Percentiles rank a stretch among this genome's conserved stretches.
phyloP scores from a whole-genome alignment of 2,113 vertebrate species.

The Hemibagrus wyckioides region DNA sequence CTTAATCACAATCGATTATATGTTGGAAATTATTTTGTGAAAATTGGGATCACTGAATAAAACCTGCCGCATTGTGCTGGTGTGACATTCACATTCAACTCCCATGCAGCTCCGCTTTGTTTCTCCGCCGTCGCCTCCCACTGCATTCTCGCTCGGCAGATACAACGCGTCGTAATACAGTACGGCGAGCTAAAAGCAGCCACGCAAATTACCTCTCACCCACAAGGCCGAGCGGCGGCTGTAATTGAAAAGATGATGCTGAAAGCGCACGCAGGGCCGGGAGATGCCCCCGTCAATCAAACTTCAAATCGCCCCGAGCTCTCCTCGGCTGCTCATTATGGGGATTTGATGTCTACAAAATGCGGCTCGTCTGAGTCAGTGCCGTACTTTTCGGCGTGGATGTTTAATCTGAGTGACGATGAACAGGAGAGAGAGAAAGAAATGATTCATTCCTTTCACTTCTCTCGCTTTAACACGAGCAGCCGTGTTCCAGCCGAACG shows the following conservation, averaged over 20 bases:
- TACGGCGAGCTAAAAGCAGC: constrained; percentile 36
- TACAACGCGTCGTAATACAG: constrained; percentile 11
- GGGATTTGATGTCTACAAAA: constrained; percentile 30
- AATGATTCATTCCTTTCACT: constrained; percentile 4
- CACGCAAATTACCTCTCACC: constrained; percentile 37
- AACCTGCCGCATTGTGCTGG: background rate
- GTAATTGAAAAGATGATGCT: constrained; percentile 51
- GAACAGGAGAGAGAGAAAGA: background rate
- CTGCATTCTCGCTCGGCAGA: background rate
- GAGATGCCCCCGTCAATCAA: constrained; percentile 40
- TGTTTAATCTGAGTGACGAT: constrained; percentile 11
- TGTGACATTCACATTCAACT: background rate
- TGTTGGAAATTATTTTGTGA: background rate
- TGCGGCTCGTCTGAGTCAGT: constrained; percentile 1
- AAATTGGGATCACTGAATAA: background rate
- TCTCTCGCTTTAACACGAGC: background rate
- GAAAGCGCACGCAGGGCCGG: constrained; percentile 30
- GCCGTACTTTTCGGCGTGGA: background rate
- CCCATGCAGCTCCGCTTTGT: background rate
- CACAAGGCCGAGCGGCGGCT: constrained; percentile 7
- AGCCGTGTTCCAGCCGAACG: background rate
- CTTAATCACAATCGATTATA: no score
- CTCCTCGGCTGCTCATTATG: constrained; percentile 24
- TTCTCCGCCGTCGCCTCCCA: background rate
- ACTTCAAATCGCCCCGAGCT: constrained; percentile 13